Evolutionary conservation across 2,888 invertebrate genomes (phyloP).

Genomic region (Nesidiocoris tenuis): DNA sequence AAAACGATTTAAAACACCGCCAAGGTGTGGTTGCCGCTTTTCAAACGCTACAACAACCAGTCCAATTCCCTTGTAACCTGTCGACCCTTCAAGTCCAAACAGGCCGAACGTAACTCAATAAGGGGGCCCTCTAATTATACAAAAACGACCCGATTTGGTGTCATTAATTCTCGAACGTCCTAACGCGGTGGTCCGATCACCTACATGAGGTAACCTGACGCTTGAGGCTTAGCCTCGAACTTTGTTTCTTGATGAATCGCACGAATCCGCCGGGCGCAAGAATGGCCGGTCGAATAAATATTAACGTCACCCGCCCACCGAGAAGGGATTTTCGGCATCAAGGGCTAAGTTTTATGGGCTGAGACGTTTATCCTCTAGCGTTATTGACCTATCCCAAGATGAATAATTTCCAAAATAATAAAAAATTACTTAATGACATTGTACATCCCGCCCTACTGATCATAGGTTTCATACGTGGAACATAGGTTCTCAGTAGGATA

Average conservation of each 20-base stretch:
- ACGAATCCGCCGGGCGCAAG: background rate
- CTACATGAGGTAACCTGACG: background rate
- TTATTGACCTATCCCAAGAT: no score
- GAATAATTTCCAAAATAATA: no score
- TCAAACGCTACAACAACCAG: no score
- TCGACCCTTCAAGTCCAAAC: background rate
- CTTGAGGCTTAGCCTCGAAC: background rate
- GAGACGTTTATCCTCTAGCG: no score
- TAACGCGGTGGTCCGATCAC: background rate
- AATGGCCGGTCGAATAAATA: background rate
- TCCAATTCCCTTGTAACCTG: background rate
- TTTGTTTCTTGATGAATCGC: background rate
- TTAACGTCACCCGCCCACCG: background rate
- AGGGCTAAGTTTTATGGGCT: no score
- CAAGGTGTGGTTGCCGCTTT: no score
- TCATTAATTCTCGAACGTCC: background rate
- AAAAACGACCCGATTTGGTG: background rate
- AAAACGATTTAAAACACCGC: no score
- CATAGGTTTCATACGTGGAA: no score
- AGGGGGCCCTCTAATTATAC: background rate
- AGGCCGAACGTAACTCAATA: background rate
- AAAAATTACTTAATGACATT: no score
- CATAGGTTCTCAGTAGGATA: no score
- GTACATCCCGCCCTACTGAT: no score
- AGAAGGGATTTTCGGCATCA: no score